A percentile compares a stretch with the other conserved stretches of the same genome.
Conservation (phyloP, 1,140 invertebrate species). For the Melanaphis sacchari region DNA sequence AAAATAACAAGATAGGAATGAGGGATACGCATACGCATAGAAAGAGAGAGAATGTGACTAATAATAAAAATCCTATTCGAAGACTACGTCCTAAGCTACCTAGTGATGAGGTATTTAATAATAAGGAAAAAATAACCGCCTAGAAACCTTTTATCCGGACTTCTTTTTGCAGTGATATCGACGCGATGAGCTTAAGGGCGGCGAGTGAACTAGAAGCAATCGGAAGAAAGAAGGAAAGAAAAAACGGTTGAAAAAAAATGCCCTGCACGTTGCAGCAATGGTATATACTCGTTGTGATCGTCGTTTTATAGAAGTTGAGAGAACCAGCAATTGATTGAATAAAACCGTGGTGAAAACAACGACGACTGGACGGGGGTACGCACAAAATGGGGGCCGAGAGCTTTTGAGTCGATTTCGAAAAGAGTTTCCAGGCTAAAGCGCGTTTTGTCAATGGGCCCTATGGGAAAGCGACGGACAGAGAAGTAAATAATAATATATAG, state of each 20-base stretch:
- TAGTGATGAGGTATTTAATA: background rate
- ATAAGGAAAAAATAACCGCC: background rate
- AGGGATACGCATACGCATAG: background rate
- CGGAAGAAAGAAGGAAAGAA: background rate
- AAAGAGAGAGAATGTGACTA: background rate
- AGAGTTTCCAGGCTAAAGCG: background rate
- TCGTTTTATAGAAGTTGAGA: background rate
- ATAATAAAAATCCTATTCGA: background rate
- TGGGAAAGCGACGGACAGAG: background rate
- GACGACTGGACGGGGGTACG: background rate
- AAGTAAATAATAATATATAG: constrained; percentile 17
- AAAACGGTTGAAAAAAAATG: background rate
- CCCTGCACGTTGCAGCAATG: background rate
- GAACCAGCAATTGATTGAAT: background rate
- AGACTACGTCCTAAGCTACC: background rate
- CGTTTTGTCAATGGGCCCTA: background rate
- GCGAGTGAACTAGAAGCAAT: background rate
- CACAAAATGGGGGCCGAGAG: background rate
- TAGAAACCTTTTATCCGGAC: background rate
- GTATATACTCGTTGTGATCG: background rate
- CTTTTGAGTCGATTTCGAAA: background rate
- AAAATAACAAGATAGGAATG: background rate
- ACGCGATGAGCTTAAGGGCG: too few species aligned
- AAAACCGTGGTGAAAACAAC: background rate
- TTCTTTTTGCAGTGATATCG: background rate